Evolutionary conservation across 2,888 invertebrate genomes (phyloP), one percentile per base, ranked within the genome.

Genomic region (Adelognathus sp.): DNA sequence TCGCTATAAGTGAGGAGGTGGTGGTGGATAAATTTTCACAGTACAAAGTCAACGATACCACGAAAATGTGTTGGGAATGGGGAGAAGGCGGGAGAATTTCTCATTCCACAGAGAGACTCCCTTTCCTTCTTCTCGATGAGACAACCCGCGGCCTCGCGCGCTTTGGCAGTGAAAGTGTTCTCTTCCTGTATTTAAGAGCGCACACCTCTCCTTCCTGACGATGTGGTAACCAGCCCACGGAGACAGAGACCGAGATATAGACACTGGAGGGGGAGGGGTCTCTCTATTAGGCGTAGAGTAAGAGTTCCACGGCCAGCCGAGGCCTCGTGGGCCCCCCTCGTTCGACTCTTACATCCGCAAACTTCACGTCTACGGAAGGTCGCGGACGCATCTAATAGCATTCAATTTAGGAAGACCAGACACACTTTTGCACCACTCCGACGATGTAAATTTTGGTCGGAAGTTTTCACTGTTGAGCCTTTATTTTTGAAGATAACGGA

Each of bases 141-240:
- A 82, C 86, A 86, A 83, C 81, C 83, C 56, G 80, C 81, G 41
- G 14, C 54, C 21, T 36, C 31, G 63, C 84, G 83, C 80, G 85
- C 82, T 83, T 85, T 82, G 88, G 86, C 87, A 90, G 91, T 91
- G 91, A 91, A 91, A 91, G 91, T 90, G 86, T 87, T 90, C 87
- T 89, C 89, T 89, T 90, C 89, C 88, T 88, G 88, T 86, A 84
- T 83, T 85, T 85, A 82, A 84, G 75, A 82, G 81, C 84, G 82
- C 83, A 80, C 82, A 83, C 85, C 83, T 83, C 83, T 85, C 82
- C 82, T 82, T 83, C 81, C 83, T 81, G 81, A 67, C 84, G 83
- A 85, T 86, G 86, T 85, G 84, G 85, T 86, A 86, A 86, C 82
- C 79, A 78, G 72, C 76, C 74, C 56, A 64, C 74, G 73, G 77